Conservation (phyloP, 2,888 invertebrate genomes). For the Lasiommata megera region DNA sequence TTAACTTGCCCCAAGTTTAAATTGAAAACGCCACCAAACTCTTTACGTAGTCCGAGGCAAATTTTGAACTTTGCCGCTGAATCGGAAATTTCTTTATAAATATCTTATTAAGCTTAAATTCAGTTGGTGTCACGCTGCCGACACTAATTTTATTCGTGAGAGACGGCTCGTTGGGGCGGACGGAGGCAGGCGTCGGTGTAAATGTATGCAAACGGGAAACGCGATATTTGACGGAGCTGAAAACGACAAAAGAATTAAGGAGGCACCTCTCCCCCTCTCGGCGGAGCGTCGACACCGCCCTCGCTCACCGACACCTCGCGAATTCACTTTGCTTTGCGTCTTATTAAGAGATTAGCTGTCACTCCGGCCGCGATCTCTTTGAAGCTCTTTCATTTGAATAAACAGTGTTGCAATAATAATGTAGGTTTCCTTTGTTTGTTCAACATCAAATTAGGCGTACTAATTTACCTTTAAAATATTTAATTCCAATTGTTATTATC, state of each 20-base stretch:
- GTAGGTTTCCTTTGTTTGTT: slow-evolving; percentile 15
- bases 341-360: slow-evolving; percentile 66
- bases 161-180: slow-evolving; percentile 59
- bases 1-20: slow-evolving; percentile 80
- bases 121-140: slow-evolving; percentile 80
- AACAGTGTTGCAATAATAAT: slow-evolving; percentile 29
- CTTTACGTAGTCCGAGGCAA: slow-evolving; percentile 76
- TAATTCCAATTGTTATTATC: no score
- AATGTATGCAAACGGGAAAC: slow-evolving; percentile 79
- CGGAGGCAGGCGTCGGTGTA: slow-evolving; percentile 50
- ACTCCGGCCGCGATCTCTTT: slow-evolving; percentile 42
- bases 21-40: slow-evolving; percentile 80
- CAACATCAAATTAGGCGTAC: slow-evolving; percentile 13
- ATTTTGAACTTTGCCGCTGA: slow-evolving; percentile 81
- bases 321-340: slow-evolving; percentile 68
- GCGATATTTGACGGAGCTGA: slow-evolving; percentile 76
- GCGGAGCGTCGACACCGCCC: slow-evolving; percentile 45
- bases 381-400: slow-evolving; percentile 50
- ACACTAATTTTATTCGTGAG: slow-evolving; percentile 80
- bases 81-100: slow-evolving; percentile 81
- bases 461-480: not conserved
- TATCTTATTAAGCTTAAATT: slow-evolving; percentile 80
- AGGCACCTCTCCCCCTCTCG: slow-evolving; percentile 39
- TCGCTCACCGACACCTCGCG: slow-evolving; percentile 45
- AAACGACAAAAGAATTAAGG: slow-evolving; percentile 79